Conservation (phyloP, 2,113 vertebrate species). For the Platichthys flesus region DNA sequence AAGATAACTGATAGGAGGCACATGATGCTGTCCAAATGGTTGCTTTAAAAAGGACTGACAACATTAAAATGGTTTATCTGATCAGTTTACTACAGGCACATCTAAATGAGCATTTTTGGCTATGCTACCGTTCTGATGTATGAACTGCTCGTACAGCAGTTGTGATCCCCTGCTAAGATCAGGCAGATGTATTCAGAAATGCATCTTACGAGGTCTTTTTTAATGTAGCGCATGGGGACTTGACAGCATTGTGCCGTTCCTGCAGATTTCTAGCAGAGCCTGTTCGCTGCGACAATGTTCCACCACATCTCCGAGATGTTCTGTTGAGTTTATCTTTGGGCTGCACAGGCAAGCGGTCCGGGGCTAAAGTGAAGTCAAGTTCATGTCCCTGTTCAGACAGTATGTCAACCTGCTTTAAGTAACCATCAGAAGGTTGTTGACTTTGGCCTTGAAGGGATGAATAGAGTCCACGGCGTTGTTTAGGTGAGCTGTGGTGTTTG, state of each 20-base stretch:
- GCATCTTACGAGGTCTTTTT: neutral
- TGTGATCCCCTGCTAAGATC: neutral
- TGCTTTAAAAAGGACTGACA: too few species aligned
- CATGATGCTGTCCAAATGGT: too few species aligned
- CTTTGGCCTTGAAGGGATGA: neutral
- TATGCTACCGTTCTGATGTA: neutral
- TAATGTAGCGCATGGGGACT: neutral
- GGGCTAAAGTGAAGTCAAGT: constrained; percentile 7
- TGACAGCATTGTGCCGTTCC: neutral
- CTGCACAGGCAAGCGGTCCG: neutral
- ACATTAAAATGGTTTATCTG: too few species aligned
- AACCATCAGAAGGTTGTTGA: neutral
- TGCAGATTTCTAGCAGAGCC: constrained; percentile 2
- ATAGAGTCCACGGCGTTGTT: neutral
- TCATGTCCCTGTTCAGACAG: neutral
- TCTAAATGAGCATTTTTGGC: neutral
- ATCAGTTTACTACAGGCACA: too few species aligned
- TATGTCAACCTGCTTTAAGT: neutral
- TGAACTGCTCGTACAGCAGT: neutral
- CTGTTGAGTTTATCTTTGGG: constrained; percentile 1
- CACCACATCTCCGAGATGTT: neutral
- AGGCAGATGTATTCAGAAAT: neutral
- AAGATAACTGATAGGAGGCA: too few species aligned
- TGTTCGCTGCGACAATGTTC: neutral
- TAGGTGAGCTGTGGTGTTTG: neutral